These are phyloP conservation scores for Synanthedon tipuliformis DNA, from an alignment of 2,888 invertebrate genomes.

Conservation along the genomic window DNA sequence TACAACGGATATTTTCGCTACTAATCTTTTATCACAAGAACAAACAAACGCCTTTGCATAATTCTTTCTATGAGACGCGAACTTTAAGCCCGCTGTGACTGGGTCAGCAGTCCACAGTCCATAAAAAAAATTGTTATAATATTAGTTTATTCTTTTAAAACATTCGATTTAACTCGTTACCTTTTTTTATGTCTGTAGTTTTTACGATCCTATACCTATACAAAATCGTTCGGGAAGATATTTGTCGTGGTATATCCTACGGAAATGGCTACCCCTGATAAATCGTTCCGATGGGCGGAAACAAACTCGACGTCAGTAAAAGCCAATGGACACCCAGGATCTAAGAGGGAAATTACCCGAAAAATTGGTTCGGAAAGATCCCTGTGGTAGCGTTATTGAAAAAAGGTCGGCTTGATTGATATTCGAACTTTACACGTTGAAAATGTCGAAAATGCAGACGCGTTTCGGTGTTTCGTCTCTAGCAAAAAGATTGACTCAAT, in stretches of 20 bases:
- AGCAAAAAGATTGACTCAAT: slow-evolving; percentile 65
- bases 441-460: slow-evolving; percentile 47
- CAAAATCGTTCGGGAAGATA: neutral
- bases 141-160: neutral
- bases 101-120: neutral
- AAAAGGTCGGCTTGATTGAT: slow-evolving; percentile 66
- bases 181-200: too few species aligned
- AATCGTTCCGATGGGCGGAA: slow-evolving; percentile 28
- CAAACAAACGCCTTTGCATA: too few species aligned
- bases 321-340: slow-evolving; percentile 35
- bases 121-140: neutral
- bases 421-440: slow-evolving; percentile 63
- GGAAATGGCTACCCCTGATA: slow-evolving; percentile 20
- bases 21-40: too few species aligned
- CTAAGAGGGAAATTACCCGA: slow-evolving; percentile 52
- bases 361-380: slow-evolving; percentile 48
- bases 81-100: too few species aligned
- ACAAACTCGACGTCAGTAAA: slow-evolving; percentile 21
- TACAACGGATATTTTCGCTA: too few species aligned
- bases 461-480: slow-evolving; percentile 58
- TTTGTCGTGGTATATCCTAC: slow-evolving; percentile 4
- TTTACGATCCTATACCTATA: neutral
- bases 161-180: neutral
- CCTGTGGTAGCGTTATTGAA: slow-evolving; percentile 60
- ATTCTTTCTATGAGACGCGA: too few species aligned